Evolutionary conservation across 2,888 invertebrate genomes (phyloP), one percentile per base, ranked within the genome.

Genomic region (Parascotia fuliginaria): DNA sequence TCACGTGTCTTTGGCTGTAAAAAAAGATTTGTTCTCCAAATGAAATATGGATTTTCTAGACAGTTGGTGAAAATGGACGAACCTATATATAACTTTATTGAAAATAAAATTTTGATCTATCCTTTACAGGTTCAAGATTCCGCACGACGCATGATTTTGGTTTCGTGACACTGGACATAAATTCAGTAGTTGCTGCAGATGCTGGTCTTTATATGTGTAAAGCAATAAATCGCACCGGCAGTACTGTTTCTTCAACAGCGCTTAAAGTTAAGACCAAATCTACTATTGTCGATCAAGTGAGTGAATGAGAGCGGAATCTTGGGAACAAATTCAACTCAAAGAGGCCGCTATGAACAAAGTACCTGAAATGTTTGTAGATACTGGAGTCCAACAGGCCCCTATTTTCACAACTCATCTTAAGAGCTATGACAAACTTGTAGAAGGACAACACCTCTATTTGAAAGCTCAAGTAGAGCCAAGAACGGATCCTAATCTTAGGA

Each of bases 201-300:
- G 96, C 98, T 28, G 98, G 98, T 33, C 94, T 98, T 0, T 98
- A 98, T 84, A 97, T 96, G 93, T 98, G 98, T 84, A 97, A 97
- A 81, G 98, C 98, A 0, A 96, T 96, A 59, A 99, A 99, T 83
- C 96, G 95, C 70, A 96, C 98, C 34, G 99, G 99, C 29, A 98
- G 98, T 86, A 98, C 98, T 6, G 97, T 98, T 0, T 98, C 98
- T 9, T 97, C 98, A 0, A 96, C 97, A 42, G 95, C 97, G 2
- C 94, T 98, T 79, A 97, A 97, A 89, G 97, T 98, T 0, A 97
- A 96, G 87, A 95, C 95, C 0, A 95, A 95, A 66, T 95, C 96
- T 0, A 95, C 95, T 16, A 96, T 98, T 71, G 92, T 95, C 42
- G 96, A 96, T 29, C 97, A 98, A 65, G 94, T 97, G n/a, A n/a